A percentile compares a stretch with the other conserved stretches of the same genome.
Conservation (phyloP, 2,888 invertebrate species). For the Linnaemya vulpina region DNA sequence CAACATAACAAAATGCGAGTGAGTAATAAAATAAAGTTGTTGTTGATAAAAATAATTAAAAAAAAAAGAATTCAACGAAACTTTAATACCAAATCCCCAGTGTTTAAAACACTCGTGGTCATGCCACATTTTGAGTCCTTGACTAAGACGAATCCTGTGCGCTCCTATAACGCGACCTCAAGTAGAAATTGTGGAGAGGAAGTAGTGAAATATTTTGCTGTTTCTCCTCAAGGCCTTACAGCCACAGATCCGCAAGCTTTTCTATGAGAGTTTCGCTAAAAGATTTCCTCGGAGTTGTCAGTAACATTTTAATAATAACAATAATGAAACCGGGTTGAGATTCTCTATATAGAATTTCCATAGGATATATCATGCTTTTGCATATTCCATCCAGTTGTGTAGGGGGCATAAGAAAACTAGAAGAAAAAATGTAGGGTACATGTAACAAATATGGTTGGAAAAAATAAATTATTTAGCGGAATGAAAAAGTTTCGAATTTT, state of each 20-base stretch:
- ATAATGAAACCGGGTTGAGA: too few species aligned
- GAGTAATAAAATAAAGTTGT: constrained; percentile 25
- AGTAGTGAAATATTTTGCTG: too few species aligned
- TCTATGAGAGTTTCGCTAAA: too few species aligned
- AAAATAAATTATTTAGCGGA: constrained; percentile 28
- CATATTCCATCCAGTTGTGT: too few species aligned
- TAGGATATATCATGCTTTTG: background rate
- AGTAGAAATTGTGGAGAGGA: too few species aligned
- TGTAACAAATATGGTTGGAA: constrained; percentile 47
- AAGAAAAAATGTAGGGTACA: constrained; percentile 27
- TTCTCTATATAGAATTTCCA: too few species aligned
- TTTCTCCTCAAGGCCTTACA: too few species aligned
- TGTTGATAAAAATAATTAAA: constrained; percentile 7
- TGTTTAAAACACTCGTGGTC: background rate
- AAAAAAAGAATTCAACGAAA: background rate
- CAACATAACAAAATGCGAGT: constrained; percentile 32
- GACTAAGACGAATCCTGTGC: background rate
- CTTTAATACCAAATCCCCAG: constrained; percentile 32
- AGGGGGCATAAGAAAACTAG: background rate
- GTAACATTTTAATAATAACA: too few species aligned
- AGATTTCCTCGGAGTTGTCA: too few species aligned
- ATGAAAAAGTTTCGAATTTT: constrained; percentile 49
- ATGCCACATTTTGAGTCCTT: background rate
- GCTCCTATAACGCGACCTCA: background rate
- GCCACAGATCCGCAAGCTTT: too few species aligned